These are phyloP conservation scores for Varanus salvator DNA, from an alignment of 2,113 vertebrate genomes.

Conservation along the genomic window DNA sequence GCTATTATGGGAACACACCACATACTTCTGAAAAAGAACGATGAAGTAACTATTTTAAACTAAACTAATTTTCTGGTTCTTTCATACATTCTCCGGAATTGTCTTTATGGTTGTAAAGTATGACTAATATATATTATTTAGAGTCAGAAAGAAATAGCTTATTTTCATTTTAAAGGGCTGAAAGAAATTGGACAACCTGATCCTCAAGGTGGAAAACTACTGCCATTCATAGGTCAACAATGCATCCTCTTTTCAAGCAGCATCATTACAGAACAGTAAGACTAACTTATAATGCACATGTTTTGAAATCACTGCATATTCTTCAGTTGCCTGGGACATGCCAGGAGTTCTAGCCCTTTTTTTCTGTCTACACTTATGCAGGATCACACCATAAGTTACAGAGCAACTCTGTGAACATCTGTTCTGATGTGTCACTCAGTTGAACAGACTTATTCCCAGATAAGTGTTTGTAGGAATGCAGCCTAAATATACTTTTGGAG, in stretches of 20 bases:
- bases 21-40: neutral
- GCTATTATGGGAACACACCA: neutral
- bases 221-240: neutral
- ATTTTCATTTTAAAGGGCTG: neutral
- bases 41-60: neutral
- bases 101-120: neutral
- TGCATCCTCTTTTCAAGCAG: neutral
- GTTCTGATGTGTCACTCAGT: too few relatives aligned
- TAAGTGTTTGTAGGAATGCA: too few relatives aligned
- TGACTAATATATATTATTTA: neutral
- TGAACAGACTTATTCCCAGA: too few relatives aligned
- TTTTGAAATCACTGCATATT: neutral
- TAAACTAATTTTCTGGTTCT: neutral
- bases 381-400: too few relatives aligned
- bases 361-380: too few relatives aligned
- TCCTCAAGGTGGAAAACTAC: neutral
- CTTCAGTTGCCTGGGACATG: too few relatives aligned
- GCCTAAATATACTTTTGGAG: too few relatives aligned
- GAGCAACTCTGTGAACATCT: too few relatives aligned
- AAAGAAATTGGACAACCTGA: neutral
- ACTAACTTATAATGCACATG: neutral
- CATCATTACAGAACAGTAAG: neutral
- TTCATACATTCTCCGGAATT: neutral
- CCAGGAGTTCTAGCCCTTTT: too few relatives aligned
- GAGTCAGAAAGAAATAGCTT: constrained; percentile 9